Conservation (phyloP, 2,113 vertebrate species). For the Oenanthe melanoleuca region DNA sequence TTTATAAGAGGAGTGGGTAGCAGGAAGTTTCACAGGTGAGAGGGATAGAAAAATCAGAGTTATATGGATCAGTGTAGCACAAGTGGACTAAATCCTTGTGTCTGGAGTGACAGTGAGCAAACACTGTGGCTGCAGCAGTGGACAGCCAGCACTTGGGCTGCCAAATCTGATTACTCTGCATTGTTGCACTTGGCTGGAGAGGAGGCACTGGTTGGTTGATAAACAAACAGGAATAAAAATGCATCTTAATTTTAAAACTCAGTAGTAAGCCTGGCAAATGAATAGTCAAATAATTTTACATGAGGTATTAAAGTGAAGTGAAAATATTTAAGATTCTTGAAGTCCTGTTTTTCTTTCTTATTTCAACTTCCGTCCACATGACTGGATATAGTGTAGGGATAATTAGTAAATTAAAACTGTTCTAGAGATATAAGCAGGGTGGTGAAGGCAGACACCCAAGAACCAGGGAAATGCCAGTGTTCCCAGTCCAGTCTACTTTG, state of each 20-base stretch:
- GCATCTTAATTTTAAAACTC: neutral
- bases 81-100: neutral
- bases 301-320: neutral
- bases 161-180: neutral
- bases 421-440: neutral
- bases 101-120: neutral
- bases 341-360: neutral
- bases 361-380: neutral
- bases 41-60: neutral
- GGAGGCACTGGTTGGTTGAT: neutral
- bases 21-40: neutral
- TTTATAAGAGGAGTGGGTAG: neutral
- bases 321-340: neutral
- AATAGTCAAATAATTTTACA: neutral
- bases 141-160: neutral
- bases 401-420: neutral
- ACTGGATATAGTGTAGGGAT: neutral
- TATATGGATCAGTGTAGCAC: rapidly evolving
- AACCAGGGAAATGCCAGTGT: neutral
- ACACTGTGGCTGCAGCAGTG: neutral
- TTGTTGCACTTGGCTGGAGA: slow-evolving; percentile 3
- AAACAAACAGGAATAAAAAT: neutral
- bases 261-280: neutral
- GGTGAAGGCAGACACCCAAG: neutral
- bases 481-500: neutral